Percentiles rank a stretch among this genome's conserved stretches.
phyloP scores from a whole-genome alignment of 1,140 invertebrate genomes.

The Amphibalanus amphitrite region DNA sequence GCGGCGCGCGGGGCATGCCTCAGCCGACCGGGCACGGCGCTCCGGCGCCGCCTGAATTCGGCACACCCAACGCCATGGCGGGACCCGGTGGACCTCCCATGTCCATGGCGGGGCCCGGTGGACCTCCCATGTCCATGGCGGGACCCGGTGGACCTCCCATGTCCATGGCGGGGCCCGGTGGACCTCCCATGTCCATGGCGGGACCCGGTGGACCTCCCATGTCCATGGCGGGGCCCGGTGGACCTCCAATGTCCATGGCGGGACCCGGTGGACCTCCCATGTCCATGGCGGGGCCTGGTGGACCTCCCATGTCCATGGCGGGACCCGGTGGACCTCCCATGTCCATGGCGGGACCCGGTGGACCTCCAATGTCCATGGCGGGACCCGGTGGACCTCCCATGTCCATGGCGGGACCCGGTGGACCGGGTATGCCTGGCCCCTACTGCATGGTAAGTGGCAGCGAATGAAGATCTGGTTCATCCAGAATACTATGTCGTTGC shows the following conservation, averaged over 20 bases:
- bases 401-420: conserved; percentile 13
- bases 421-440: conserved; percentile 11
- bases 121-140: neutral
- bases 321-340: conserved; percentile 12
- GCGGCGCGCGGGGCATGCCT: too few relatives aligned
- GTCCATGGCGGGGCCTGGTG: conserved; percentile 16
- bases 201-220: conserved; percentile 14
- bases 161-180: conserved; percentile 15
- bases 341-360: conserved; percentile 19
- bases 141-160: neutral
- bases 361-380: conserved; percentile 10
- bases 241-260: conserved; percentile 18
- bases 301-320: conserved; percentile 15
- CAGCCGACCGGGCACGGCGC: neutral
- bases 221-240: conserved; percentile 8
- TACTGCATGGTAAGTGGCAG: neutral
- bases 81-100: conserved; percentile 7
- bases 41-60: neutral
- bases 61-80: neutral
- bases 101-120: neutral
- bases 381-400: conserved; percentile 16
- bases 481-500: too few relatives aligned
- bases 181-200: conserved; percentile 16
- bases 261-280: conserved; percentile 10
- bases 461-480: too few relatives aligned